Percentiles rank a stretch among this genome's conserved stretches.
phyloP scores from a whole-genome alignment of 2,888 invertebrate genomes.

The Nemotelus nigrinus region DNA sequence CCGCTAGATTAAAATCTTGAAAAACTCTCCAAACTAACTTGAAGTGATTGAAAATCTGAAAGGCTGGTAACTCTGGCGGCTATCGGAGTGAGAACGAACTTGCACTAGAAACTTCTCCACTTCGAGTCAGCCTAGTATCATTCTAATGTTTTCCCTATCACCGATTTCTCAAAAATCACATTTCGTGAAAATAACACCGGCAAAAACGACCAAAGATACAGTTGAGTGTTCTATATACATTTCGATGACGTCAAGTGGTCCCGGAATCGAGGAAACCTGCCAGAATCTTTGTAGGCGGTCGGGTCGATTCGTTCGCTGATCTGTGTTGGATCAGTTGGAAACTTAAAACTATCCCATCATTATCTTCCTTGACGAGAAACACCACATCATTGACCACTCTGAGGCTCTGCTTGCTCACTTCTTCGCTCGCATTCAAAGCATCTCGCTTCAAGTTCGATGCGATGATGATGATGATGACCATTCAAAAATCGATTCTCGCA shows the following conservation, averaged over 20 bases:
- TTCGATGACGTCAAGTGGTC: constrained; percentile 44
- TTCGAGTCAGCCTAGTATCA: background rate
- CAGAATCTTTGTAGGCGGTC: constrained; percentile 43
- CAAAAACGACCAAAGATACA: constrained; percentile 37
- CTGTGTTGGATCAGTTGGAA: constrained; percentile 16
- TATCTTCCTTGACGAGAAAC: constrained; percentile 15
- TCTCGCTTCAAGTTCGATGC: constrained; percentile 8
- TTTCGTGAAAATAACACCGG: constrained; percentile 12
- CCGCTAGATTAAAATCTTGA: no score
- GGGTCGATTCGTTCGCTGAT: constrained; percentile 39
- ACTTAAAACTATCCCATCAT: constrained; percentile 39
- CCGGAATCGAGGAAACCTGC: constrained; percentile 31
- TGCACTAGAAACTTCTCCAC: background rate
- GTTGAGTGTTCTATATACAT: constrained; percentile 43
- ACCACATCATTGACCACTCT: constrained; percentile 24
- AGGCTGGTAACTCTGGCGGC: no score
- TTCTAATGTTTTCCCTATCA: background rate
- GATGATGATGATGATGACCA: constrained; percentile 22
- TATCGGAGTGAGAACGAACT: background rate
- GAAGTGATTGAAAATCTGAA: no score
- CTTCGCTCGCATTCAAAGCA: background rate
- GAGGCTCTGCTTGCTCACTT: constrained; percentile 11
- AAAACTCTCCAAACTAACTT: no score
- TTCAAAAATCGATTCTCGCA: constrained; percentile 42
- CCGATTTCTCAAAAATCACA: constrained; percentile 8